Base-by-base conservation (phyloP, 2,113 vertebrate genomes). In the Emydura subglobosa region DNA sequence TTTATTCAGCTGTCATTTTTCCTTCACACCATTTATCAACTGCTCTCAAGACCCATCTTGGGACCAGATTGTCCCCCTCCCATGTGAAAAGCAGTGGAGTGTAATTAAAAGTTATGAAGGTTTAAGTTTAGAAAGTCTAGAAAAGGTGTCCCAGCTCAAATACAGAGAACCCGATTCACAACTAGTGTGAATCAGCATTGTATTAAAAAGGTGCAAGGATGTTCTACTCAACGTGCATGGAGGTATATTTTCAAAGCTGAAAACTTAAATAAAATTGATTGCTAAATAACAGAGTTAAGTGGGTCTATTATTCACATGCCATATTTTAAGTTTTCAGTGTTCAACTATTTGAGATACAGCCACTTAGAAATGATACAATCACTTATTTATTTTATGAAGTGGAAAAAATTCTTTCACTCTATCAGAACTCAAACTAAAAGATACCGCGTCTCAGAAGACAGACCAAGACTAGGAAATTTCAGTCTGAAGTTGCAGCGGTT, bases 191-290 rank as follows among this genome's bases (percentile, higher is more conserved):
- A 53, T 53, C 16, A 53, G 50, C 16, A 53, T 14, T 17, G 16
- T 17, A 53, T 53, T 53, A 14, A 53, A 53, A 53, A 53, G 51
- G 0, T 42, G 76, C 12, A 42, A 50, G 19, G 49, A 21, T 72
- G 42, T n/a, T 88, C 27, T 61, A 10, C 3, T 8, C 50, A 0
- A 0, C n/a, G 49, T 91, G 50, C 14, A 47, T 4, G 1, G 8
- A 34, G 16, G 51, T 13, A 53, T 13, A 53, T 53, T 53, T 53
- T 13, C 51, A 53, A 53, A 53, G 51, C 51, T 53, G 51, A 16
- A 53, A 53, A 53, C 16, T 53, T 16, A 53, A 53, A 53, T 53
- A 53, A 53, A 53, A 14, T 14, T 17, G 51, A 53, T 53, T 53
- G 51, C 51, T 53, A 53, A 53, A 53, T 53, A 53, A 53, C 5